These are phyloP conservation scores for Hippocampus kuda DNA, from an alignment of 2,797 vertebrate species.

Conservation along the genomic window DNA sequence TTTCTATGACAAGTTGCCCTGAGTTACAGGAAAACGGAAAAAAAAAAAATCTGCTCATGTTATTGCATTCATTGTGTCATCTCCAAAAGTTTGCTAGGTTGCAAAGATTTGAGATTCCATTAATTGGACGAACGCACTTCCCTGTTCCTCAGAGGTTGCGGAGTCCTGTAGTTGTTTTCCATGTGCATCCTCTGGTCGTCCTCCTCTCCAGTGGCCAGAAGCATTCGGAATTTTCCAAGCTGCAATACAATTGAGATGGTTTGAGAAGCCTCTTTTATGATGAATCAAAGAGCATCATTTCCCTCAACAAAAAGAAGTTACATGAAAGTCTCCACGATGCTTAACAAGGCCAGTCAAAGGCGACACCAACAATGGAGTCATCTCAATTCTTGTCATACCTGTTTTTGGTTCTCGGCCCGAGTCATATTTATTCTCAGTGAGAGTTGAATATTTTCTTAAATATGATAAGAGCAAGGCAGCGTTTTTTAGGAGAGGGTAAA, in stretches of 20 bases:
- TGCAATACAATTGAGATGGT: slow-evolving; percentile 31
- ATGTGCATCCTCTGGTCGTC: slow-evolving; percentile 77
- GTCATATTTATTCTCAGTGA: neutral
- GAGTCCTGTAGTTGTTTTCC: slow-evolving; percentile 93
- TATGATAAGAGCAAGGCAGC: neutral
- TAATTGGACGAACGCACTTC: slow-evolving; percentile 81
- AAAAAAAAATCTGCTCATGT: slow-evolving; percentile 18
- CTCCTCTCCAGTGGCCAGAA: slow-evolving; percentile 75
- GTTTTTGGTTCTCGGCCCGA: neutral
- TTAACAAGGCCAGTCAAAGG: neutral
- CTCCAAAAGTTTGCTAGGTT: neutral
- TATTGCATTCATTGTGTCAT: slow-evolving; percentile 21
- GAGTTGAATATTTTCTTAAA: neutral
- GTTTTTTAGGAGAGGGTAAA: too few relatives aligned
- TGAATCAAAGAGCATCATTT: neutral
- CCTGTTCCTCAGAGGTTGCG: slow-evolving; percentile 86
- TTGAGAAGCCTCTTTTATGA: neutral
- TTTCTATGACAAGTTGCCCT: slow-evolving; percentile 13
- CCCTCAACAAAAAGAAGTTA: neutral
- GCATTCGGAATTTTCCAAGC: slow-evolving; percentile 87
- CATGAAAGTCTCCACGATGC: neutral
- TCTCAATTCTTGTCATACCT: neutral
- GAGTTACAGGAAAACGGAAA: slow-evolving; percentile 3
- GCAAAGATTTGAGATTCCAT: slow-evolving; percentile 14
- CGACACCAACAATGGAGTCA: neutral